These are phyloP conservation scores for Oreotrochilus melanogaster DNA, from an alignment of 2,113 vertebrate species.

Conservation along the genomic window DNA sequence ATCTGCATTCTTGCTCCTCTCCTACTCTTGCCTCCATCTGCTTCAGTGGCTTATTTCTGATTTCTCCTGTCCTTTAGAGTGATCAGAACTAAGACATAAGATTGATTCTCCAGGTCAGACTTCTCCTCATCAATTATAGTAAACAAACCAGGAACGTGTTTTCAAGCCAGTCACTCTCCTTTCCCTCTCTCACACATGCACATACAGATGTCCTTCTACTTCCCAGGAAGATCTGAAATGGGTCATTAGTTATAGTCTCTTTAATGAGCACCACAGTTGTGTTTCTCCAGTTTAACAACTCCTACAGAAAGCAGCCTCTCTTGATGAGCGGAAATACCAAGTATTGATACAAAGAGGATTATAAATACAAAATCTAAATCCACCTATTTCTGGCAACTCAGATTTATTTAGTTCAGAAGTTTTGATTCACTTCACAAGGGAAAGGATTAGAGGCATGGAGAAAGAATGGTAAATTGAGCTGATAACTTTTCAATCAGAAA, in stretches of 20 bases:
- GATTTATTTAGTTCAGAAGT: neutral
- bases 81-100: conserved; percentile 58
- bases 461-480: neutral
- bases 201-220: conserved; percentile 19
- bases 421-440: neutral
- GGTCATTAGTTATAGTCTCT: conserved; percentile 4
- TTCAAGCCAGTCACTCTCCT: conserved; percentile 19
- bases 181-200: neutral
- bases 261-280: neutral
- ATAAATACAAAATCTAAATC: neutral
- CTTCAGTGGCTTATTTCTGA: conserved; percentile 35
- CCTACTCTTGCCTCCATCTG: neutral
- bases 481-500: neutral
- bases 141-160: conserved; percentile 61
- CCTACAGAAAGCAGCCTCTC: neutral
- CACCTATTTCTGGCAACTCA: neutral
- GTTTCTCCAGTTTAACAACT: neutral
- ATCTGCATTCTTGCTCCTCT: conserved; percentile 1
- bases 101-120: conserved; percentile 69
- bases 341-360: neutral
- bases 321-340: neutral
- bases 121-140: conserved; percentile 61
- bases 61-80: conserved; percentile 53
- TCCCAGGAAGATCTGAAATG: conserved; percentile 5
- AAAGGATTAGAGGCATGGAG: neutral